These are phyloP conservation scores for Trypoxylus dichotomus DNA, from an alignment of 1,140 invertebrate genomes.

Conservation along the genomic window DNA sequence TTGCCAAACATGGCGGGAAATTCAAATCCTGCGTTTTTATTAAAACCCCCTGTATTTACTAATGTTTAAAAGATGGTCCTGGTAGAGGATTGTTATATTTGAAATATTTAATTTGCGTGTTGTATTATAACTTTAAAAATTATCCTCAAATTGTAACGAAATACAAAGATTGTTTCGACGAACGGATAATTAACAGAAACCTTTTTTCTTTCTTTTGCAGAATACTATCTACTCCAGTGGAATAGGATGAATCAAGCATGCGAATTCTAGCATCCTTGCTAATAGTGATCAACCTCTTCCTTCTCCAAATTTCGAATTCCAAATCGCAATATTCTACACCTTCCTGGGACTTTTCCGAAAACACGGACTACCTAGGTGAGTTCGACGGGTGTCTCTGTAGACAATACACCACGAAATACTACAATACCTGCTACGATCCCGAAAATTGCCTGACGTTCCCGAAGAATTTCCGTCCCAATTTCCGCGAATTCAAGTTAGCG, in stretches of 20 bases:
- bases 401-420: slow-evolving; percentile 31
- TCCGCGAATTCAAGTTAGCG: slow-evolving; percentile 33
- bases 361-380: neutral
- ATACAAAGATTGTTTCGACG: too few relatives aligned
- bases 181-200: too few relatives aligned
- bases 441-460: slow-evolving; percentile 40
- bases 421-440: slow-evolving; percentile 43
- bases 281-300: neutral
- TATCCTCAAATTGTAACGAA: too few relatives aligned
- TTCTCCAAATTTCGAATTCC: neutral
- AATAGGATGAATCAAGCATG: neutral
- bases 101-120: too few relatives aligned
- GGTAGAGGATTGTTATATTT: too few relatives aligned
- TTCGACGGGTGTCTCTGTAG: slow-evolving; percentile 42
- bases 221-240: neutral
- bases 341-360: neutral
- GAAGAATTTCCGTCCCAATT: slow-evolving; percentile 34
- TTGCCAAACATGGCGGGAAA: too few relatives aligned
- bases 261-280: neutral
- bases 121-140: too few relatives aligned
- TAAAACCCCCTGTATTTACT: too few relatives aligned
- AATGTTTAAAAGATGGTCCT: too few relatives aligned
- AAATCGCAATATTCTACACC: neutral
- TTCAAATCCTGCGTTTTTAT: too few relatives aligned
- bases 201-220: neutral